Conservation (phyloP, 1,140 invertebrate genomes). For the Littorina saxatilis region DNA sequence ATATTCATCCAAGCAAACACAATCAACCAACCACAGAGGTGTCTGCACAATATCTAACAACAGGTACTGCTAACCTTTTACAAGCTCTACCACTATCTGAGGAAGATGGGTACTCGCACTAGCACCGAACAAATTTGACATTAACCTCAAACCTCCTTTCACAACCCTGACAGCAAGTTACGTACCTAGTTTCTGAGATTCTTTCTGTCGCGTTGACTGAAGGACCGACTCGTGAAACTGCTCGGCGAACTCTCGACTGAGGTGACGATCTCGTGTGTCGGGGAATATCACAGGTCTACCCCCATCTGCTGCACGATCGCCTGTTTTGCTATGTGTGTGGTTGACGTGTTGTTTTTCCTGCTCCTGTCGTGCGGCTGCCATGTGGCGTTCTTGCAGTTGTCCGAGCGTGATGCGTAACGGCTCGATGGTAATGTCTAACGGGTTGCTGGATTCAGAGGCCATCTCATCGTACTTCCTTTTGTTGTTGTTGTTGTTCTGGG, state of each 20-base stretch:
- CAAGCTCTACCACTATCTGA: too few relatives aligned
- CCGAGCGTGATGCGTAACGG: constrained; percentile 24
- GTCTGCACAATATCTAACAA: too few relatives aligned
- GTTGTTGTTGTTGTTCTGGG: constrained; percentile 17
- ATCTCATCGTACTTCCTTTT: constrained; percentile 51
- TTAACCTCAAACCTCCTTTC: too few relatives aligned
- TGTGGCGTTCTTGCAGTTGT: constrained; percentile 39
- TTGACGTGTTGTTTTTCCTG: not conserved
- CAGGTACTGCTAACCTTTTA: too few relatives aligned
- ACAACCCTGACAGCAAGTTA: not conserved
- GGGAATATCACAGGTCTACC: constrained; percentile 48
- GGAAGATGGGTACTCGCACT: too few relatives aligned
- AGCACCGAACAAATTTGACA: too few relatives aligned
- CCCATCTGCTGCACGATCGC: constrained; percentile 24
- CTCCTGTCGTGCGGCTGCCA: constrained; percentile 25
- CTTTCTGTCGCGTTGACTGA: constrained; percentile 71
- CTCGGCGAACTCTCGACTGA: constrained; percentile 71
- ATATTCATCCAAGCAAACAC: too few relatives aligned
- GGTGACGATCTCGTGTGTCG: constrained; percentile 44
- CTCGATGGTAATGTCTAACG: constrained; percentile 27
- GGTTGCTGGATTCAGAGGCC: constrained; percentile 31
- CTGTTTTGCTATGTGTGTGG: constrained; percentile 27
- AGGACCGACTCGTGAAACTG: constrained; percentile 75
- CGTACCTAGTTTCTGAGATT: constrained; percentile 47
- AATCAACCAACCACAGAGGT: too few relatives aligned